Conservation (phyloP, 2,113 vertebrate species). For the Apteryx mantelli region DNA sequence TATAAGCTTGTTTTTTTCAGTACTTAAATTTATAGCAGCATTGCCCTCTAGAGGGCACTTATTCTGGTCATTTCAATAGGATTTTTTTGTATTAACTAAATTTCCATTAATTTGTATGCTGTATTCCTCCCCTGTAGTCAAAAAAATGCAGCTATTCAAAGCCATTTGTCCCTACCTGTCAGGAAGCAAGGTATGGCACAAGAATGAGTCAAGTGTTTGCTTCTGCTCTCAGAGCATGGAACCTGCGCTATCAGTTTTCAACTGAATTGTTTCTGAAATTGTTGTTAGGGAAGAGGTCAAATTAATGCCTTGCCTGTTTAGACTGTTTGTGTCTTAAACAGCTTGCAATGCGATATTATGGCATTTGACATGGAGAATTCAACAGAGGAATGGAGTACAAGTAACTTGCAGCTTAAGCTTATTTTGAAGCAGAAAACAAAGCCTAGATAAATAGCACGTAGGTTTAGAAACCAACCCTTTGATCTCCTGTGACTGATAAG, state of each 20-base stretch:
- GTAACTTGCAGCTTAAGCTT: constrained; percentile 20
- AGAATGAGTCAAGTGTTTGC: neutral
- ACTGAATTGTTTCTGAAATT: neutral
- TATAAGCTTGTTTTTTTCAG: neutral
- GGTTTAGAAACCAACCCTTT: constrained; percentile 20
- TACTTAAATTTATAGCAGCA: neutral
- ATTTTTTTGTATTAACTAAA: accelerated
- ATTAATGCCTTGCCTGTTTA: neutral
- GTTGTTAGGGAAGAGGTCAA: neutral
- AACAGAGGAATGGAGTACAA: neutral
- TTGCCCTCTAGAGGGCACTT: constrained; percentile 44
- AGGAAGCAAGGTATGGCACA: accelerated
- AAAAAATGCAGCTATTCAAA: neutral
- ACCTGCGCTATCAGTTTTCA: neutral
- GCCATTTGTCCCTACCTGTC: neutral
- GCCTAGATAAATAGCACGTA: neutral
- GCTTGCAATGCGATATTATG: neutral
- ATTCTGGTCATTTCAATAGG: neutral
- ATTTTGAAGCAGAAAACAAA: constrained; percentile 19
- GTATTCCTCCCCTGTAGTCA: neutral
- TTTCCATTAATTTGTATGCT: accelerated
- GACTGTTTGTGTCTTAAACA: neutral
- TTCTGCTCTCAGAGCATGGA: neutral
- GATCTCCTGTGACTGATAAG: neutral
- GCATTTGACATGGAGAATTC: neutral